phyloP scores from a whole-genome alignment of 2,113 vertebrate genomes.

The Hypocryptadius cinnamomeus region DNA sequence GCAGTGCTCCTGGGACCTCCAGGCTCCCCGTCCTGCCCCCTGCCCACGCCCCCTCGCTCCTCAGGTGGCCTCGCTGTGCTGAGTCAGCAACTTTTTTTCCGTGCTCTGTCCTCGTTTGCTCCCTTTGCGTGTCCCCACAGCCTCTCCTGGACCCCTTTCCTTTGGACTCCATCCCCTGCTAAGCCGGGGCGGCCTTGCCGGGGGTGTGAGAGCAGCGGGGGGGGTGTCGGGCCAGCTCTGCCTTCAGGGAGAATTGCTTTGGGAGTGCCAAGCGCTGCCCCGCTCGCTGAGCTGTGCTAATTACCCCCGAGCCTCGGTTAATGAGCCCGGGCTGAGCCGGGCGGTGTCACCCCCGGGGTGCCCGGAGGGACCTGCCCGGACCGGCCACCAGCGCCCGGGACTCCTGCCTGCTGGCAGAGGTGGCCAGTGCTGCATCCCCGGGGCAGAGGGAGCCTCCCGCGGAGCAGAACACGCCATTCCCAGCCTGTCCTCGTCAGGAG shows the following conservation, averaged over 20 bases:
- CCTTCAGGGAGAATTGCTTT: too few species aligned
- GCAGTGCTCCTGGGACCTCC: not conserved
- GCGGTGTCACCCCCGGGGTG: not conserved
- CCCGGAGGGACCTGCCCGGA: not conserved
- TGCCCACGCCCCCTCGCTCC: not conserved
- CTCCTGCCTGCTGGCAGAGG: not conserved
- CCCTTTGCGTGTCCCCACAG: not conserved
- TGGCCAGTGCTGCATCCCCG: not conserved
- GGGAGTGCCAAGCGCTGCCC: too few species aligned
- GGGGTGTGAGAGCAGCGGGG: not conserved
- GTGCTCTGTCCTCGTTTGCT: not conserved
- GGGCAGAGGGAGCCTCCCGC: not conserved
- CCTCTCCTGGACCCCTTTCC: not conserved
- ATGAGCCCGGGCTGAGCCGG: not conserved
- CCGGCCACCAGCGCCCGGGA: fast-evolving
- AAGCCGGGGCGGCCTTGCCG: not conserved
- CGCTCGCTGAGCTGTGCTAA: not conserved
- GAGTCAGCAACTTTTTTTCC: not conserved
- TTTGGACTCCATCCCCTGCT: fast-evolving
- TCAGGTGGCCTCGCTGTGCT: not conserved
- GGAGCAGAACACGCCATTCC: not conserved
- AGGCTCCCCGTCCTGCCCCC: not conserved
- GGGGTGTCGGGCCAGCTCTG: not conserved
- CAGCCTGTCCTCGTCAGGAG: not conserved
- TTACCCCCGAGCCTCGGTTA: not conserved